Conservation (phyloP, 2,113 vertebrate genomes). For the Xerus inauris region DNA sequence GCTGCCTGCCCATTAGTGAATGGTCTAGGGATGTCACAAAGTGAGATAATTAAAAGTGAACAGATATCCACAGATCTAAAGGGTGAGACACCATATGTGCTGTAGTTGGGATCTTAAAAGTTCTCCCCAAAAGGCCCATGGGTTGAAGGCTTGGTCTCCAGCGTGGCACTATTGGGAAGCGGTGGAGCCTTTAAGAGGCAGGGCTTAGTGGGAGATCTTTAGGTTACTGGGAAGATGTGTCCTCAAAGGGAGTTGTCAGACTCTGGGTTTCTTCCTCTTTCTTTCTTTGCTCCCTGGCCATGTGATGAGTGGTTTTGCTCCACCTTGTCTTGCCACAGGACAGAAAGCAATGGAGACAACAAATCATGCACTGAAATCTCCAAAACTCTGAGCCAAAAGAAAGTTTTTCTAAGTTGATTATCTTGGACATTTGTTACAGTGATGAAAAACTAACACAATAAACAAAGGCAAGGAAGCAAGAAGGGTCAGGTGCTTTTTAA, state of each 20-base stretch:
- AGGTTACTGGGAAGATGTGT: background rate
- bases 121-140: too few species aligned
- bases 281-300: background rate
- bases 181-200: background rate
- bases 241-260: background rate
- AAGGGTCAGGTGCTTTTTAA: background rate
- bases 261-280: background rate
- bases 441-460: background rate
- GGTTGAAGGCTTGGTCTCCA: background rate
- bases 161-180: background rate
- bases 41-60: background rate
- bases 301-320: background rate
- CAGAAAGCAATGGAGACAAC: background rate
- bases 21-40: background rate
- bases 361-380: background rate
- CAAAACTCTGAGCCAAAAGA: background rate
- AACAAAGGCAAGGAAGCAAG: background rate
- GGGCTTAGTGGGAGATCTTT: background rate
- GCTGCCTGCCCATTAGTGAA: background rate
- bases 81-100: background rate
- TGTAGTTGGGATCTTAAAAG: background rate
- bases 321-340: accelerated
- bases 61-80: too few species aligned
- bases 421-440: background rate
- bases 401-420: background rate